Base-by-base conservation (phyloP, 2,797 vertebrate species). In the Sebastolobus alascanus region DNA sequence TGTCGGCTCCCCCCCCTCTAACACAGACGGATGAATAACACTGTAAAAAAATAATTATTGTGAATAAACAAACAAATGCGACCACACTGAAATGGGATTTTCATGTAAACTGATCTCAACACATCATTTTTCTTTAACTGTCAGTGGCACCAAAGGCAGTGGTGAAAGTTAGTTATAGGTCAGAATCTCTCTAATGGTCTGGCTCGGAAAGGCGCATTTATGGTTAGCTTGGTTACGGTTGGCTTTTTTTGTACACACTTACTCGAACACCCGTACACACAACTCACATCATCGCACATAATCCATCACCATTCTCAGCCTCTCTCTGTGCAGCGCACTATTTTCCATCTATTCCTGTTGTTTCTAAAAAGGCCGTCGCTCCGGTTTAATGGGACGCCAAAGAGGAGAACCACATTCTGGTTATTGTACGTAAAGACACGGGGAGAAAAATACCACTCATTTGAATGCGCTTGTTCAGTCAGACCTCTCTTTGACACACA, bases 51-150 rank as follows among this genome's bases (percentile, higher is more conserved):
- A 31, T 20, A 5, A 86, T 87, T 54, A 84, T 84, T 86, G 77
- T 55, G 54, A 43, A 77, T 71, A 82, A 89, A 85, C 65, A 86
- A 84, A 85, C 63, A 84, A 70, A 68, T 35, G 46, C 25, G 11
- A 58, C 82, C 33, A 16, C 68, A 29, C 9, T 79, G 11, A 79
- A 79, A 71, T 80, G 18, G 65, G 77, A 68, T 80, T 88, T 84
- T 33, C n/a, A 80, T 63, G 58, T 84, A 61, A 88, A 85, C 72
- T 61, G 56, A 77, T 83, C 87, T 79, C 66, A 82, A 5, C 83
- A 76, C 73, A 22, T 84, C 9, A 33, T 85, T 85, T 85, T 79
- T 87, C 75, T 73, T 71, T 40, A 27, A 27, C 58, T 63, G 35
- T 68, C 67, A 14, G 77, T 65, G 77, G 66, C 59, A 74, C 64